A percentile compares a stretch with the other conserved stretches of the same genome.
These are phyloP conservation scores for Trichacis sp. DNA, from an alignment of 2,888 invertebrate genomes.

Conservation along the genomic window DNA sequence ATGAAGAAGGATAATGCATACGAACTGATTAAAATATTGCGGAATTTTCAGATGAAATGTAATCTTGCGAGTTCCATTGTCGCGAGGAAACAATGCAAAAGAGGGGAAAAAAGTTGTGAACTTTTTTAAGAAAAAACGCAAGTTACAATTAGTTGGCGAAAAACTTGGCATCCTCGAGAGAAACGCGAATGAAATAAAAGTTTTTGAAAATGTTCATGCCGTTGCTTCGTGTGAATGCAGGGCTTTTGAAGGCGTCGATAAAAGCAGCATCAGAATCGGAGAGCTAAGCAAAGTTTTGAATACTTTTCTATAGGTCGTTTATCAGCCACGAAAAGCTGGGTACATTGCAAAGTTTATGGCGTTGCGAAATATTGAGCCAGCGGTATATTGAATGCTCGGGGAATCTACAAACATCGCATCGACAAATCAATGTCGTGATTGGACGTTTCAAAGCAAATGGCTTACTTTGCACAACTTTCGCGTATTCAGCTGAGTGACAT, in stretches of 20 bases:
- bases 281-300: no score
- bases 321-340: no score
- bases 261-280: no score
- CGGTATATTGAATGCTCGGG: slow-evolving; percentile 9
- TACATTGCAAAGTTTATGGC: no score
- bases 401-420: slow-evolving; percentile 34
- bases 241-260: no score
- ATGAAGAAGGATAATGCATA: slow-evolving; percentile 9
- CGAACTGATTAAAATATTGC: slow-evolving; percentile 24
- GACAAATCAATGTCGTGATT: slow-evolving; percentile 37
- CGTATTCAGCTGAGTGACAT: slow-evolving; percentile 26
- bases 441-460: slow-evolving; percentile 30
- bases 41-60: slow-evolving; percentile 27
- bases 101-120: slow-evolving; percentile 28
- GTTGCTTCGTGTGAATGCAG: no score
- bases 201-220: no score
- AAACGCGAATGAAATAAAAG: no score
- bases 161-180: slow-evolving; percentile 1
- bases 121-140: slow-evolving; percentile 21
- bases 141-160: slow-evolving; percentile 22
- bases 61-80: slow-evolving; percentile 28
- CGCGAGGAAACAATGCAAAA: slow-evolving; percentile 25
- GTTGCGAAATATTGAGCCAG: no score
- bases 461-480: slow-evolving; percentile 33
- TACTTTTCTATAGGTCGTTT: no score